Evolutionary conservation across 2,888 invertebrate species (phyloP).

Genomic region (Drymonia ruficornis): DNA sequence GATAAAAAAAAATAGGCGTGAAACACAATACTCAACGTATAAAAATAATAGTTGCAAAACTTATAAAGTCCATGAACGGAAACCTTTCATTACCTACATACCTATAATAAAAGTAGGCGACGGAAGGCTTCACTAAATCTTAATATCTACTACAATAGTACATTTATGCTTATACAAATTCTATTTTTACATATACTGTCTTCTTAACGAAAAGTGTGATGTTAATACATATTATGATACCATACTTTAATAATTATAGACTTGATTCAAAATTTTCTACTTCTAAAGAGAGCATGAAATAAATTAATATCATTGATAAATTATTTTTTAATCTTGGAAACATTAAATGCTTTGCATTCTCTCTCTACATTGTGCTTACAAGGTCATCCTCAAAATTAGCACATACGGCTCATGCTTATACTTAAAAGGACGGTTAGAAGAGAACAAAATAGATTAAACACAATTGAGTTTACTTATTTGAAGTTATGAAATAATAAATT

Average conservation of each 20-base stretch:
- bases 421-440: constrained; percentile 67
- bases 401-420: constrained; percentile 45
- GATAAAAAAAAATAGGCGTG: too few relatives aligned
- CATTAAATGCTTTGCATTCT: constrained; percentile 55
- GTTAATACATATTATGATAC: constrained; percentile 17
- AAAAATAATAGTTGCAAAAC: too few relatives aligned
- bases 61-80: too few relatives aligned
- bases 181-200: constrained; percentile 12
- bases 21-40: too few relatives aligned
- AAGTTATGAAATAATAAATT: too few relatives aligned
- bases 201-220: constrained; percentile 22
- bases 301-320: constrained; percentile 28
- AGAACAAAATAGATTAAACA: constrained; percentile 45
- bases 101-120: too few relatives aligned
- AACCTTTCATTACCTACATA: too few relatives aligned
- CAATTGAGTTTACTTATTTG: not conserved
- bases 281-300: constrained; percentile 37
- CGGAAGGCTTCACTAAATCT: constrained; percentile 1
- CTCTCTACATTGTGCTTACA: constrained; percentile 20
- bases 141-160: constrained; percentile 22
- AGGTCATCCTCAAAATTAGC: constrained; percentile 30
- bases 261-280: constrained; percentile 13
- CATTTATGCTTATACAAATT: constrained; percentile 5
- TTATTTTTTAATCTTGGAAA: constrained; percentile 25
- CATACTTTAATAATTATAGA: constrained; percentile 7